Evolutionary conservation across 2,113 vertebrate species (phyloP), one percentile per base, ranked within the genome.

Genomic region (Vidua chalybeata): DNA sequence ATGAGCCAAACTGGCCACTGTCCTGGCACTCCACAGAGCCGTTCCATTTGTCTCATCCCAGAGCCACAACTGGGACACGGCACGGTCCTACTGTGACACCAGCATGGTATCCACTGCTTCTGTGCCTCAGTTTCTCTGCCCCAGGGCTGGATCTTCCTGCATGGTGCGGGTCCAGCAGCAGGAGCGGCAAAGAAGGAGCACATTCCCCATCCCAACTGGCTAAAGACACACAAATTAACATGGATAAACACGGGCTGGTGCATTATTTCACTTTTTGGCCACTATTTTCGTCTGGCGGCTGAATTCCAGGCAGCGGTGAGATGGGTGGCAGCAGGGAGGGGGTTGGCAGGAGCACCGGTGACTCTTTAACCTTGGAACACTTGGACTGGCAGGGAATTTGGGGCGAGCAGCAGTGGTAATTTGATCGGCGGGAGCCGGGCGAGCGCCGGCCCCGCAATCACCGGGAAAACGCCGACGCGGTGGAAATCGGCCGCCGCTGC

Each of bases 111-210:
- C 67, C 7, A 1, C 48, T n/a, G 24, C 73, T 48, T 43, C 90
- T 0, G 0, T 35, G 82, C 85, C 78, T 79, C 87, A 46, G 56
- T 56, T 72, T 88, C 79, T 79, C 85, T 5, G 3, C 66, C 18
- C 52, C 21, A 11, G 28, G 21, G 56, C 48, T 17, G 79, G 59
- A 27, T 22, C 67, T 28, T 12, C 75, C 45, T 2, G 15, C 49
- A 14, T 0, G 0, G 30, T 0, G 0, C 0, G 0, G 35, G 31
- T 39, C 52, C 48, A 9, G 54, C 67, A 72, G 48, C 76, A 15
- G 6, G 2, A 83, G 13, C 3, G 1, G 28, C 31, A 17, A 39
- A 27, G 8, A 13, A 4, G 61, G 43, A 54, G 54, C 62, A 14
- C 75, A 26, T 6, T 59, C 49, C 71, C 45, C 56, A 27, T 20